Conservation (phyloP, 2,888 invertebrate genomes). For the Prosopocoilus inquinatus region DNA sequence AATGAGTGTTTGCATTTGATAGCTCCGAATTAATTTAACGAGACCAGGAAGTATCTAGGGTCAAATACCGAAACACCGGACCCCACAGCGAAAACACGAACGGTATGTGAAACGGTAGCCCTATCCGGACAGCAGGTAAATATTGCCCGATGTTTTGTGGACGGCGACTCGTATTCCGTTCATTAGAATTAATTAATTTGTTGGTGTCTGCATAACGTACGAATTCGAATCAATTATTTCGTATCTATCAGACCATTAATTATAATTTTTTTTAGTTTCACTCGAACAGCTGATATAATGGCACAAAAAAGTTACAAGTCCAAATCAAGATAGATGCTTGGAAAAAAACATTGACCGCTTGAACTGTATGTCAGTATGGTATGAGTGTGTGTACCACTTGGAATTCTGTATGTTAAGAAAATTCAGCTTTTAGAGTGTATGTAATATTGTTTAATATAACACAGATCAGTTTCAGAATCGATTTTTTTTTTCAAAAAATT, state of each 20-base stretch:
- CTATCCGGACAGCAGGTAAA: conserved; percentile 26
- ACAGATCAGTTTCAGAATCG: too few species aligned
- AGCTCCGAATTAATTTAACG: conserved; percentile 30
- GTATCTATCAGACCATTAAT: not conserved
- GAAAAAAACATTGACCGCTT: too few species aligned
- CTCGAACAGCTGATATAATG: too few species aligned
- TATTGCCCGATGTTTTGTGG: conserved; percentile 12
- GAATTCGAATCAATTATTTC: not conserved
- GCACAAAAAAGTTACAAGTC: too few species aligned
- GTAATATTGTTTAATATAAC: too few species aligned
- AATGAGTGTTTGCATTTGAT: conserved; percentile 4
- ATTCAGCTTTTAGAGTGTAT: too few species aligned
- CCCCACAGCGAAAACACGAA: conserved; percentile 29
- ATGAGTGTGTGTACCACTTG: too few species aligned
- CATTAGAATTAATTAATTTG: conserved; percentile 19
- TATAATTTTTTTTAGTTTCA: not conserved
- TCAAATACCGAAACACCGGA: conserved; percentile 29
- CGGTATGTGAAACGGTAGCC: conserved; percentile 30
- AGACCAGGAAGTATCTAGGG: conserved; percentile 27
- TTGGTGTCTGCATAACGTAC: conserved; percentile 1
- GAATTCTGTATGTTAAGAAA: too few species aligned
- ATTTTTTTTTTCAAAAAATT: too few species aligned
- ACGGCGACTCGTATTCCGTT: conserved; percentile 15
- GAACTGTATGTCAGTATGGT: too few species aligned
- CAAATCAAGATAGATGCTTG: too few species aligned